These are phyloP conservation scores for Aspidiotus rigidus DNA, from an alignment of 2,888 invertebrate genomes.

Conservation along the genomic window DNA sequence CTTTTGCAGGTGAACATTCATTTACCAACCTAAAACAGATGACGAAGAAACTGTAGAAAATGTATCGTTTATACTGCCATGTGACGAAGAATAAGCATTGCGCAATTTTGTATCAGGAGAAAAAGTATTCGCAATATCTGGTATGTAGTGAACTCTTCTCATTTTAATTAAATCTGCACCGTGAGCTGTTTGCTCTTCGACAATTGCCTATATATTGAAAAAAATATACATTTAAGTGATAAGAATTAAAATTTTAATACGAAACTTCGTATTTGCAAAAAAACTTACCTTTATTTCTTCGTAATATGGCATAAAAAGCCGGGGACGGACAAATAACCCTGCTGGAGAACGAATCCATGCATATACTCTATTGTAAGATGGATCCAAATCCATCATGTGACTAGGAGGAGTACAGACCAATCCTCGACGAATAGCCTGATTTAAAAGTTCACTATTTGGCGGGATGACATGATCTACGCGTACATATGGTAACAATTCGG, in stretches of 20 bases:
- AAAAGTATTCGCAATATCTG: slow-evolving; percentile 83
- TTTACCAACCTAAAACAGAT: slow-evolving; percentile 29
- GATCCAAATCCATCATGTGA: slow-evolving; percentile 70
- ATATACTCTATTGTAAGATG: slow-evolving; percentile 50
- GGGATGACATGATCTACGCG: slow-evolving; percentile 85
- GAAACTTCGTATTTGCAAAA: slow-evolving; percentile 41
- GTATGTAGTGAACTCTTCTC: slow-evolving; percentile 56
- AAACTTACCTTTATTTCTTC: slow-evolving; percentile 71
- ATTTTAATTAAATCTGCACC: slow-evolving; percentile 44
- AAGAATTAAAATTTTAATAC: too few relatives aligned
- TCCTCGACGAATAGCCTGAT: slow-evolving; percentile 59
- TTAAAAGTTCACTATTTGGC: slow-evolving; percentile 66
- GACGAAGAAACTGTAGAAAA: slow-evolving; percentile 25
- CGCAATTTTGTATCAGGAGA: slow-evolving; percentile 62
- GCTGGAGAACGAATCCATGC: slow-evolving; percentile 68
- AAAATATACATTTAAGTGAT: too few relatives aligned
- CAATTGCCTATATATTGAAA: slow-evolving; percentile 51
- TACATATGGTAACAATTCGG: slow-evolving; percentile 72
- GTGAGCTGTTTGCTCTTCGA: slow-evolving; percentile 74
- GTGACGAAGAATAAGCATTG: slow-evolving; percentile 25
- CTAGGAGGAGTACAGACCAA: slow-evolving; percentile 72
- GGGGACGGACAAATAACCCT: slow-evolving; percentile 68
- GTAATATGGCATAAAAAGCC: slow-evolving; percentile 88
- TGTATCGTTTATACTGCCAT: slow-evolving; percentile 30
- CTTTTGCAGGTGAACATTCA: background rate